phyloP scores from a whole-genome alignment of 2,113 vertebrate species.

The Charadrius vociferus region DNA sequence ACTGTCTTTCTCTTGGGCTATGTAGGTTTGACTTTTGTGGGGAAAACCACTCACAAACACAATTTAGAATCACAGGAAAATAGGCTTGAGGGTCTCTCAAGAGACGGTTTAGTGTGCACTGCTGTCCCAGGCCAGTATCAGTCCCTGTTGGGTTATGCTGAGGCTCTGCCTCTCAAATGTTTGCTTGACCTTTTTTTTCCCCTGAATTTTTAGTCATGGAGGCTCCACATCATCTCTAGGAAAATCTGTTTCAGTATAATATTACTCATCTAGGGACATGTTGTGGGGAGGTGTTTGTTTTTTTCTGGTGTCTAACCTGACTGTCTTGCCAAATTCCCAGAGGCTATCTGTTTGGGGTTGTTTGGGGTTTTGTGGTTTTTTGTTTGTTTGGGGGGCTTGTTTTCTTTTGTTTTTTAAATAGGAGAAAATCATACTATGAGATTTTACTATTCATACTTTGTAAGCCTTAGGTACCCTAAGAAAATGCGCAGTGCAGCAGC shows the following conservation, averaged over 20 bases:
- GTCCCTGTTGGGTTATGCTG: neutral
- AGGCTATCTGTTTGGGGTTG: neutral
- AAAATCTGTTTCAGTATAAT: neutral
- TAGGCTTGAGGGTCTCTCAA: neutral
- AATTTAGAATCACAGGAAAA: neutral
- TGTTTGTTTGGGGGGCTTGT: no score
- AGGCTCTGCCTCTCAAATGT: neutral
- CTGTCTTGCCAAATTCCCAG: neutral
- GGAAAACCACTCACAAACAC: neutral
- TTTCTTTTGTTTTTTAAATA: neutral
- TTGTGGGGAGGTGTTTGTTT: rapidly evolving
- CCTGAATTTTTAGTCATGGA: neutral
- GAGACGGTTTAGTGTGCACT: neutral
- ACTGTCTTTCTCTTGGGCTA: neutral
- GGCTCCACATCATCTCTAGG: neutral
- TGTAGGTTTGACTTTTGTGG: conserved; percentile 5
- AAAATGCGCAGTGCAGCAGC: neutral
- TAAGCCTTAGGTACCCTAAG: neutral
- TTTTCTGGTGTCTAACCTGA: neutral
- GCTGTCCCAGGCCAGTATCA: neutral
- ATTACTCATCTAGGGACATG: neutral
- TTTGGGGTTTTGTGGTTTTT: neutral
- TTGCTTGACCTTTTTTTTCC: neutral
- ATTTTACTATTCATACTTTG: neutral
- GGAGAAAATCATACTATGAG: neutral